phyloP scores from a whole-genome alignment of 2,113 vertebrate species.

The Ciconia boyciana region DNA sequence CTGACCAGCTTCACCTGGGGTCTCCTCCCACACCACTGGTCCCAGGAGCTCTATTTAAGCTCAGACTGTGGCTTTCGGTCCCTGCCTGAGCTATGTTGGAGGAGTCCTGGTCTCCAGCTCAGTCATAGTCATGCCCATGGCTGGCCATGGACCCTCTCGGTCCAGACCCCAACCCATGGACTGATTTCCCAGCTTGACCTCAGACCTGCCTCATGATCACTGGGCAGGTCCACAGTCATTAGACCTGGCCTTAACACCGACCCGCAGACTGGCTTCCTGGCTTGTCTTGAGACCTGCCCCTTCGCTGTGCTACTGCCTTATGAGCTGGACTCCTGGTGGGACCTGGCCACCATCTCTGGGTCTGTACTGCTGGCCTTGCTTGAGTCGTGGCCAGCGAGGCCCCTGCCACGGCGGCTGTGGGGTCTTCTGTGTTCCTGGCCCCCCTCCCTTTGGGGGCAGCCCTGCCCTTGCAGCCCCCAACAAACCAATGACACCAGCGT shows the following conservation, averaged over 20 bases:
- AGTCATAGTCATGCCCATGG: neutral
- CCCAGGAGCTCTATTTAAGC: neutral
- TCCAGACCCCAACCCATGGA: too few relatives aligned
- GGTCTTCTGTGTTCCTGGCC: neutral
- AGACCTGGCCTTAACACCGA: neutral
- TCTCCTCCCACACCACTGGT: neutral
- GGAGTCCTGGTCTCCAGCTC: neutral
- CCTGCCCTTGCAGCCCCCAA: neutral
- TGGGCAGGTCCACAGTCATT: too few relatives aligned
- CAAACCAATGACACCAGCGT: too few relatives aligned
- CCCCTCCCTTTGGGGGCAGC: neutral
- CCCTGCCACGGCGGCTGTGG: neutral
- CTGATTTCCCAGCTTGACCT: neutral
- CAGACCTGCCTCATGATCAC: neutral
- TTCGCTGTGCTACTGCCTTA: fast-evolving
- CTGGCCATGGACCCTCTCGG: neutral
- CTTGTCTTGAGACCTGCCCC: neutral
- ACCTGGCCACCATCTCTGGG: neutral
- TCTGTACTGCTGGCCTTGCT: neutral
- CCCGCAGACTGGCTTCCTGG: neutral
- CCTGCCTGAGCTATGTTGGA: neutral
- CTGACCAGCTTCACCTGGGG: neutral
- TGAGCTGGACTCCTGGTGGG: neutral
- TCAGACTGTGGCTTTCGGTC: neutral
- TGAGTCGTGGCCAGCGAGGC: neutral